phyloP scores from a whole-genome alignment of 2,797 vertebrate genomes.

The Spinibarbus caldwelli region DNA sequence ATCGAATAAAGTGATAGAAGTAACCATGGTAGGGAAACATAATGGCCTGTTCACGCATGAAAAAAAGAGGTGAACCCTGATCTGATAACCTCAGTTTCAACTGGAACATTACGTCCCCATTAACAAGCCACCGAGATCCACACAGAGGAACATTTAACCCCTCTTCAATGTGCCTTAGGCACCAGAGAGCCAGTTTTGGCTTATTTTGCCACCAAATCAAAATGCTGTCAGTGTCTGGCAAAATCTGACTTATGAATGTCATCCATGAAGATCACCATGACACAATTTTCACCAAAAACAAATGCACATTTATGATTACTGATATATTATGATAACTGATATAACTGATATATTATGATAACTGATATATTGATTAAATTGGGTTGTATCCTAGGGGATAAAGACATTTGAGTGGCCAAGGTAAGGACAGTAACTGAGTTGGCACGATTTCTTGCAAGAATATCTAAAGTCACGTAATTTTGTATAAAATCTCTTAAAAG shows the following conservation, averaged over 20 bases:
- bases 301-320: neutral
- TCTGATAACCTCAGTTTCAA: constrained; percentile 40
- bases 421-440: neutral
- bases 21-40: constrained; percentile 6
- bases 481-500: neutral
- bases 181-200: neutral
- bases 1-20: constrained; percentile 26
- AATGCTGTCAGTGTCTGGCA: neutral
- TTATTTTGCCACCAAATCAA: constrained; percentile 14
- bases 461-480: neutral
- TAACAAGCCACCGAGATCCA: constrained; percentile 37
- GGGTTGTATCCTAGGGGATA: neutral
- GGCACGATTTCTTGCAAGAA: no score
- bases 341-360: neutral
- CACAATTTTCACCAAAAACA: neutral
- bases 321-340: neutral
- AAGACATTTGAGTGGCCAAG: neutral
- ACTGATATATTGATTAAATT: no score
- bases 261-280: neutral
- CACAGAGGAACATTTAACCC: constrained; percentile 27
- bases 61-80: constrained; percentile 42
- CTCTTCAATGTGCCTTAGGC: constrained; percentile 23
- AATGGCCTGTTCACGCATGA: neutral
- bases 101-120: constrained; percentile 32
- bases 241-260: neutral